Evolutionary conservation across 1,140 invertebrate species (phyloP), one percentile per base, ranked within the genome.

Genomic region (Melanaphis sacchari): DNA sequence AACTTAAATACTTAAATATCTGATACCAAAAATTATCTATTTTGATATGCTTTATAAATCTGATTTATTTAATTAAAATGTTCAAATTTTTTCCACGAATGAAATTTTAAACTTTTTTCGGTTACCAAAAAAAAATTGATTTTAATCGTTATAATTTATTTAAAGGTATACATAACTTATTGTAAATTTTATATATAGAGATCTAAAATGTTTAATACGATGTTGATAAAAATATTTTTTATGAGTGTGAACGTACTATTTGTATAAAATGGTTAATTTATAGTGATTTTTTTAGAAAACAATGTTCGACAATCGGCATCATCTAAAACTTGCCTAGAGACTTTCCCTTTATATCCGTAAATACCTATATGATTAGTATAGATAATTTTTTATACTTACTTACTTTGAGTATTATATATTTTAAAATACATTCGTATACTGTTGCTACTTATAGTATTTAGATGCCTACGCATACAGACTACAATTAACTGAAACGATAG

Each of bases 261-360:
- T 66, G 15, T 46, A 49, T 21, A 49, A 18, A 18, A 49, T 49
- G 31, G 59, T 66, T 15, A 66, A 66, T 66, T 9, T 66, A n/a
- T n/a, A 84, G 38, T 84, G 36, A 38, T 38, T 84, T 41, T 41
- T 59, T 90, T 90, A 90, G 89, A 90, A 90, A 90, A 90, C 38
- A 59, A 38, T 89, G 88, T 90, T 90, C 18, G 81, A 22, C 46
- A 90, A 85, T 85, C 82, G 85, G n/a, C 46, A 59, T 49, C 36
- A 40, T 90, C 38, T 52, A 90, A 90, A 59, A 54, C 88, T 90
- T 54, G 36, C 49, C 49, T 40, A 54, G 6, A 90, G 49, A 90
- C 89, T 90, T 90, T 90, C 89, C 89, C 89, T 90, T 90, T 26
- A 38, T 21, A 59, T 36, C 38, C 40, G 87, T 54, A 52, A 9